phyloP scores from a whole-genome alignment of 2,888 invertebrate species.

The Chymomyza fuscimana region DNA sequence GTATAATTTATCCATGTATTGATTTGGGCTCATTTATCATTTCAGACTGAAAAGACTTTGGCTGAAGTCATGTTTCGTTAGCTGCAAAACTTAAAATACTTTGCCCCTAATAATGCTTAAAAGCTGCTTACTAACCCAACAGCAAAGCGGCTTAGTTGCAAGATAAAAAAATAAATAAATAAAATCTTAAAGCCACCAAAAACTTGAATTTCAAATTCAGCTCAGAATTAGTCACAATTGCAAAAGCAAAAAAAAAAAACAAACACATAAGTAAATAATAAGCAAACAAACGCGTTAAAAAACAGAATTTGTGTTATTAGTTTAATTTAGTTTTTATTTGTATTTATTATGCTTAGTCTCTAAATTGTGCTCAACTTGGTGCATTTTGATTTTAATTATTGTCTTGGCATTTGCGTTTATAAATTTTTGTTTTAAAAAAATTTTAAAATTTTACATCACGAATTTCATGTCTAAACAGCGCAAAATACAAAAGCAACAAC shows the following conservation, averaged over 20 bases:
- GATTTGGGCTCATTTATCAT: neutral
- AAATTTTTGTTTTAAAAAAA: neutral
- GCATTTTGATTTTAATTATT: conserved; percentile 33
- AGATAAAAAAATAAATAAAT: neutral
- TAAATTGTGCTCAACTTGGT: conserved; percentile 19
- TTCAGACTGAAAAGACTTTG: conserved; percentile 88
- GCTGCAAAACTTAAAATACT: conserved; percentile 39
- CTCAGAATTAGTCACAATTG: conserved; percentile 1
- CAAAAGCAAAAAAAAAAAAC: neutral
- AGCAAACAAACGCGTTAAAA: conserved; percentile 25
- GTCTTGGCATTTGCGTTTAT: conserved; percentile 56
- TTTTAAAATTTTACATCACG: neutral
- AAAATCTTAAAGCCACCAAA: conserved; percentile 3
- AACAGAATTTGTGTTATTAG: conserved; percentile 40
- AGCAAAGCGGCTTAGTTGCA: conserved; percentile 5
- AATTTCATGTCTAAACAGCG: conserved; percentile 47
- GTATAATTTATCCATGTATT: conserved; percentile 17
- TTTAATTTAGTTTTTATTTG: conserved; percentile 21
- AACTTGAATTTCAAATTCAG: conserved; percentile 6
- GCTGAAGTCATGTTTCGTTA: conserved; percentile 83
- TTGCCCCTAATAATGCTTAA: conserved; percentile 5
- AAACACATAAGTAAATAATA: conserved; percentile 5
- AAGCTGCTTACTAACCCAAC: conserved; percentile 6
- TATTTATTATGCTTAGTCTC: conserved; percentile 22
- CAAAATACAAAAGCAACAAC: conserved; percentile 16